Conservation (phyloP, 2,888 invertebrate genomes). For the Phalangium opilio region DNA sequence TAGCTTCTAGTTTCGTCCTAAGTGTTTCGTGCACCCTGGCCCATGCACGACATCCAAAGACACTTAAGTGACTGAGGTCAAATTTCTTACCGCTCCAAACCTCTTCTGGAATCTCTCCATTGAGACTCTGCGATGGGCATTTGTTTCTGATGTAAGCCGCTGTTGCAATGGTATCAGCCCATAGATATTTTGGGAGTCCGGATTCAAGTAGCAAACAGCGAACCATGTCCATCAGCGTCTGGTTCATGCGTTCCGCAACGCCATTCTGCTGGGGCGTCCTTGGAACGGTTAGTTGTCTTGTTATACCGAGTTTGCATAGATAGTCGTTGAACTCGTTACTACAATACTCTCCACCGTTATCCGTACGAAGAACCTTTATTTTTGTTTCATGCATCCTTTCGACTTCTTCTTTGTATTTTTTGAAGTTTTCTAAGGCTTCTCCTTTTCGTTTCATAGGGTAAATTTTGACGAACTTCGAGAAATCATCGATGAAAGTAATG, state of each 20-base stretch:
- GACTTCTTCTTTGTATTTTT: no score
- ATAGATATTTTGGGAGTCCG: neutral
- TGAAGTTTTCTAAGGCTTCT: no score
- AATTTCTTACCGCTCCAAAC: neutral
- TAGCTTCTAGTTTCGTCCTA: constrained; percentile 2
- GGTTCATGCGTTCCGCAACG: neutral
- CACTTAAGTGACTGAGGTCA: no score
- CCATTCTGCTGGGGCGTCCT: constrained; percentile 6
- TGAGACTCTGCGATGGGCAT: neutral
- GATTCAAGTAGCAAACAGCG: constrained; percentile 2
- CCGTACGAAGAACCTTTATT: no score
- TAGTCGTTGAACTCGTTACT: no score
- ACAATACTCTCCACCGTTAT: no score
- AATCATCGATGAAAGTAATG: no score
- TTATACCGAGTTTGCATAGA: no score
- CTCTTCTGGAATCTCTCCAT: constrained; percentile 3
- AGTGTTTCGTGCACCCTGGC: neutral
- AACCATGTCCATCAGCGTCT: neutral
- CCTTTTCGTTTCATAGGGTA: no score
- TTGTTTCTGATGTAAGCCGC: no score
- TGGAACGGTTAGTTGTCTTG: neutral
- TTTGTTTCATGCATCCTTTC: no score
- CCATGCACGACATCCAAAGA: constrained; percentile 4
- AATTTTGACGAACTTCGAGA: no score
- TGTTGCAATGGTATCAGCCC: neutral